A percentile compares a stretch with the other conserved stretches of the same genome.
phyloP scores from a whole-genome alignment of 2,797 vertebrate genomes.

The Pangasius krempfi region DNA sequence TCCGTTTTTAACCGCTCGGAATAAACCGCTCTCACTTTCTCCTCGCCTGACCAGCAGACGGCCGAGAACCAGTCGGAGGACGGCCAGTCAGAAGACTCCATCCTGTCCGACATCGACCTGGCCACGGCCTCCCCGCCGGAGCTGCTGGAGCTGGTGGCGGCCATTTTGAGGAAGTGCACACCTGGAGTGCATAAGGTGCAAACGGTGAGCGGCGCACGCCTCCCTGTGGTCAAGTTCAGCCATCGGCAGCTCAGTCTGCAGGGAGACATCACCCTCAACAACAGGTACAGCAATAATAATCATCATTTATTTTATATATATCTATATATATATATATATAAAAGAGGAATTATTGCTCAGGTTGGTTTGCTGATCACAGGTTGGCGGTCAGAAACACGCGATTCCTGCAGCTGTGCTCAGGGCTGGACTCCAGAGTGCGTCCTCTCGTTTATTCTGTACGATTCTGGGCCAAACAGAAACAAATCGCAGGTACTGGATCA shows the following conservation, averaged over 20 bases:
- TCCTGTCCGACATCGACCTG: constrained; percentile 82
- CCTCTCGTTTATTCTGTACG: constrained; percentile 84
- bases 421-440: constrained; percentile 80
- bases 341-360: not conserved
- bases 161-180: constrained; percentile 86
- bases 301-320: not conserved
- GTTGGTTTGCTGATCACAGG: constrained; percentile 63
- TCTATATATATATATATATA: not conserved
- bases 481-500: constrained; percentile 80
- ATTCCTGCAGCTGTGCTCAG: constrained; percentile 86
- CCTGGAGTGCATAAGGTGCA: constrained; percentile 88
- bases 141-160: constrained; percentile 82
- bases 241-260: constrained; percentile 86
- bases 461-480: constrained; percentile 88
- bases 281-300: constrained; percentile 73
- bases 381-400: constrained; percentile 88
- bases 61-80: constrained; percentile 70
- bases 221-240: constrained; percentile 89
- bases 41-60: constrained; percentile 52
- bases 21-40: not conserved
- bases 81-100: constrained; percentile 79
- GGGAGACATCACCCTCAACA: constrained; percentile 89
- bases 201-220: constrained; percentile 80
- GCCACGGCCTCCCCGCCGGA: constrained; percentile 69
- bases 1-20: no score